Evolutionary conservation across 2,888 invertebrate species (phyloP).

Genomic region (Agonopterix subpropinquella): DNA sequence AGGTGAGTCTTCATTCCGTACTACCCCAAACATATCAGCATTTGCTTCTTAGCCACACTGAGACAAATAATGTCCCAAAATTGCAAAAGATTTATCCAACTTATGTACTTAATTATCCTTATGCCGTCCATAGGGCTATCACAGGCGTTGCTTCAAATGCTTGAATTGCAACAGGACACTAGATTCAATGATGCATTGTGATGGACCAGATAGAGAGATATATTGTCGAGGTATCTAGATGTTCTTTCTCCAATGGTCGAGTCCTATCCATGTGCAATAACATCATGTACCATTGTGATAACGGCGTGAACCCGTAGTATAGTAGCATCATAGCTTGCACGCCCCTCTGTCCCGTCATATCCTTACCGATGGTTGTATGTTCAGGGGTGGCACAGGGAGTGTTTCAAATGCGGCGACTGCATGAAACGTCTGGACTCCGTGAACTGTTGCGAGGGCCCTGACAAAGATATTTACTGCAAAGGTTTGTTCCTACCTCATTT

Average conservation of each 20-base stretch:
- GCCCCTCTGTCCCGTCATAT: slow-evolving; percentile 18
- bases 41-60: not conserved
- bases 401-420: slow-evolving; percentile 94
- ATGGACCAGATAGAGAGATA: slow-evolving; percentile 93
- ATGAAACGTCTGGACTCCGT: slow-evolving; percentile 91
- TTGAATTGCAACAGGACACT: slow-evolving; percentile 88
- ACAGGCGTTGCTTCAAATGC: slow-evolving; percentile 93
- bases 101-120: slow-evolving; percentile 24
- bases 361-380: slow-evolving; percentile 52
- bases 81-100: not conserved
- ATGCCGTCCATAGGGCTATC: slow-evolving; percentile 82
- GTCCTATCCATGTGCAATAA: slow-evolving; percentile 40
- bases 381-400: slow-evolving; percentile 94
- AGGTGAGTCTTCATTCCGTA: slow-evolving; percentile 50
- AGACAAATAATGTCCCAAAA: not conserved
- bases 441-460: slow-evolving; percentile 94
- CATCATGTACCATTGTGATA: slow-evolving; percentile 52
- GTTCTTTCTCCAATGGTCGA: slow-evolving; percentile 23
- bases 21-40: not conserved
- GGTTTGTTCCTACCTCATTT: slow-evolving; percentile 74
- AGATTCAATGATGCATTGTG: slow-evolving; percentile 93
- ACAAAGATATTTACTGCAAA: slow-evolving; percentile 98
- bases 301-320: slow-evolving; percentile 38
- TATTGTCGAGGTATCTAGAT: slow-evolving; percentile 89
- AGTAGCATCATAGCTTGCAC: slow-evolving; percentile 44